phyloP scores from a whole-genome alignment of 2,113 vertebrate genomes.

The Zootoca vivipara region DNA sequence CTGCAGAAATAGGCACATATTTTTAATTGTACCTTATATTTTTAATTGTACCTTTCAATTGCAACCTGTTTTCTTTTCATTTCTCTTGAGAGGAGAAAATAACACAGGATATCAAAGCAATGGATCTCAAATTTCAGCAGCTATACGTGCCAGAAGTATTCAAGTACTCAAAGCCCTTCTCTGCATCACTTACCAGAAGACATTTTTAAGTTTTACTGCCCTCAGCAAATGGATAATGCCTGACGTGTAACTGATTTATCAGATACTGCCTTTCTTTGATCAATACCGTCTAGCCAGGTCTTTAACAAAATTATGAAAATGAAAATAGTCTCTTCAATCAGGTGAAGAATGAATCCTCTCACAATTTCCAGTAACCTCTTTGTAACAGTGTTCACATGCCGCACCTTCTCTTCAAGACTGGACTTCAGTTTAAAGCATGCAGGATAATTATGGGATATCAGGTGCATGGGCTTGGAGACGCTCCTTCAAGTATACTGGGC shows the following conservation, averaged over 20 bases:
- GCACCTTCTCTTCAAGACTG: background rate
- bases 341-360: background rate
- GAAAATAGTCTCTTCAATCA: constrained; percentile 18
- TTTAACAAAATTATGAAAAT: constrained; percentile 37
- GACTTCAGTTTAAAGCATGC: background rate
- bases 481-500: too few relatives aligned
- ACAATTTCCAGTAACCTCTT: constrained; percentile 2
- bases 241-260: constrained; percentile 20
- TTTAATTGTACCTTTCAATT: background rate
- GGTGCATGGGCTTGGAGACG: background rate
- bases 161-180: background rate
- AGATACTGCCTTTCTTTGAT: constrained; percentile 16
- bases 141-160: background rate
- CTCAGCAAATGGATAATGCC: constrained; percentile 19
- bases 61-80: background rate
- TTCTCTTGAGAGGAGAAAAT: background rate
- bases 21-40: background rate
- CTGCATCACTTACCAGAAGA: constrained; percentile 5
- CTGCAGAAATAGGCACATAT: background rate
- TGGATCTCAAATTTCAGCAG: background rate
- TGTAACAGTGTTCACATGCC: background rate
- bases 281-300: constrained; percentile 19
- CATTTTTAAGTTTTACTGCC: constrained; percentile 19
- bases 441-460: background rate
- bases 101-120: background rate